Evolutionary conservation across 2,888 invertebrate genomes (phyloP).

Genomic region (Chymomyza procnemis): DNA sequence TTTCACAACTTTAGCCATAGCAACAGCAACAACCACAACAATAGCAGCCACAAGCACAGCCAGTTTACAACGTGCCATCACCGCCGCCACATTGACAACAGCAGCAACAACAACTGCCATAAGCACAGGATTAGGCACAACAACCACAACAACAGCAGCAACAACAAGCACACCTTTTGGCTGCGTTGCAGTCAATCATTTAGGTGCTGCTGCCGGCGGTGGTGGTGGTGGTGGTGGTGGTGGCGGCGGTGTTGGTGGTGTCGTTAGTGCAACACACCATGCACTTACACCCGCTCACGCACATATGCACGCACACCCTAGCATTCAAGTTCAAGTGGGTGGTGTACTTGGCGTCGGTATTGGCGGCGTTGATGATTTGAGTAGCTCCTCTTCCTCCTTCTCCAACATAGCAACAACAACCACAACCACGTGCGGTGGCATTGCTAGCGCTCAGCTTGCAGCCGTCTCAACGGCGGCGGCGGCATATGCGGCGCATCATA

Average conservation of each 20-base stretch:
- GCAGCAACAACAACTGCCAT: conserved; percentile 8
- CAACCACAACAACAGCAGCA: conserved; percentile 15
- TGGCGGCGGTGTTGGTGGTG: conserved; percentile 15
- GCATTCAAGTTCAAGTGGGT: conserved; percentile 54
- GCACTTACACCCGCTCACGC: conserved; percentile 28
- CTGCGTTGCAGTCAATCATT: conserved; percentile 13
- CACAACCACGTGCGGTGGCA: conserved; percentile 6
- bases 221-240: conserved; percentile 20
- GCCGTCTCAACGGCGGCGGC: conserved; percentile 9
- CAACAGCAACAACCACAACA: conserved; percentile 31
- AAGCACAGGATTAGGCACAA: conserved; percentile 17
- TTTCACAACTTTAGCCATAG: conserved; percentile 45
- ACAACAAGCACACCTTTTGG: conserved; percentile 11
- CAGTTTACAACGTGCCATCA: conserved; percentile 42
- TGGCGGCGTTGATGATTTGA: conserved; percentile 51
- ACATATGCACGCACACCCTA: conserved; percentile 17
- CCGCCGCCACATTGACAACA: conserved; percentile 12
- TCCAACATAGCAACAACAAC: conserved; percentile 13
- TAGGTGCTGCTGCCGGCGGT: conserved; percentile 17
- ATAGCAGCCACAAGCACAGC: conserved; percentile 30
- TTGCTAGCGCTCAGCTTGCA: conserved; percentile 5
- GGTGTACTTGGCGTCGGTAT: conserved; percentile 21
- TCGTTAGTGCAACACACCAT: conserved; percentile 29
- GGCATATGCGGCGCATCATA: conserved; percentile 60
- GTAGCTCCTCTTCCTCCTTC: conserved; percentile 53